These are phyloP conservation scores for Drosophila atripex DNA, from an alignment of 2,888 invertebrate species.

Conservation along the genomic window DNA sequence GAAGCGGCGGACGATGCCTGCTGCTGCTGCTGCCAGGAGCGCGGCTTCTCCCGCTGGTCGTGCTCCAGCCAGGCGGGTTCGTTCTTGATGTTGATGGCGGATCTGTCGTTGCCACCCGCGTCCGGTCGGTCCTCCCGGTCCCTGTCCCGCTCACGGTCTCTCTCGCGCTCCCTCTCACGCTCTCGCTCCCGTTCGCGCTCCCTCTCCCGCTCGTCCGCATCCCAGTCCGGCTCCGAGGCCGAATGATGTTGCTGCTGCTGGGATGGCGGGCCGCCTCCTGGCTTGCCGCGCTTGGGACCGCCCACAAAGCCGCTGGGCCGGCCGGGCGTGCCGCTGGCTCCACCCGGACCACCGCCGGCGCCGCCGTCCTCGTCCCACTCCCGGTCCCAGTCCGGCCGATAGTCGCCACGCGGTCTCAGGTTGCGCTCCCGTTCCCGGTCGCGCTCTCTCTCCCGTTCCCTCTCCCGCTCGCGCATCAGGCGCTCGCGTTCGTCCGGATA, in stretches of 20 bases:
- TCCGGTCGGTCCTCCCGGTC: conserved; percentile 32
- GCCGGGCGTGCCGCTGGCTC: conserved; percentile 56
- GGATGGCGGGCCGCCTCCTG: conserved; percentile 51
- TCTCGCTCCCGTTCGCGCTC: conserved; percentile 44
- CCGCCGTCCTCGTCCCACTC: conserved; percentile 75
- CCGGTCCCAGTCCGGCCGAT: conserved; percentile 80
- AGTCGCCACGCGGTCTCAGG: conserved; percentile 69
- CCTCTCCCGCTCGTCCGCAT: conserved; percentile 77
- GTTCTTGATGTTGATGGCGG: conserved; percentile 45
- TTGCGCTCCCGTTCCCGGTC: conserved; percentile 67
- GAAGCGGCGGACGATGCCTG: conserved; percentile 27
- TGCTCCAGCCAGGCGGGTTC: conserved; percentile 71
- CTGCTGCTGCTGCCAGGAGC: conserved; percentile 67
- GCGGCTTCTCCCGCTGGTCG: conserved; percentile 74
- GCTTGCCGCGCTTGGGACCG: conserved; percentile 73
- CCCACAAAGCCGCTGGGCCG: conserved; percentile 77
- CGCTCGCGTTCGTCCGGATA: conserved; percentile 78
- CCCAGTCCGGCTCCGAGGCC: conserved; percentile 82
- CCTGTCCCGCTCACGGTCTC: conserved; percentile 16
- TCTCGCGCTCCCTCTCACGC: conserved; percentile 25
- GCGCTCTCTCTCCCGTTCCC: conserved; percentile 68
- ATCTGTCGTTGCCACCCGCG: conserved; percentile 24
- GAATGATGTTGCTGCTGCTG: conserved; percentile 67
- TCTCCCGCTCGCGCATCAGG: conserved; percentile 58
- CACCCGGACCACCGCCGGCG: conserved; percentile 36